Evolutionary conservation across 2,113 vertebrate species (phyloP).

Genomic region (Ariopsis seemanni): DNA sequence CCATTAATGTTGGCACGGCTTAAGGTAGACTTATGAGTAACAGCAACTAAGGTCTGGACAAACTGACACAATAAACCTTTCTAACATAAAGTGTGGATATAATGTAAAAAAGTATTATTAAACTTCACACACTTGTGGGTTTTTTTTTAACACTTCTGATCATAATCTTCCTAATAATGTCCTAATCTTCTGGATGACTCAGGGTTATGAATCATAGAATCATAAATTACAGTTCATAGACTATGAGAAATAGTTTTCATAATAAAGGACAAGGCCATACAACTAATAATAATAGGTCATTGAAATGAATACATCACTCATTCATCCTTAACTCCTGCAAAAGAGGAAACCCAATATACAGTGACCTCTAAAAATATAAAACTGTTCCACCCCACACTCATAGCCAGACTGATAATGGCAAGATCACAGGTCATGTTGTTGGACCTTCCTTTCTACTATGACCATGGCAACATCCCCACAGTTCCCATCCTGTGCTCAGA

Average conservation of each 20-base stretch:
- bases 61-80: background rate
- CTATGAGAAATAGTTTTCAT: background rate
- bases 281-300: constrained; percentile 11
- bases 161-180: no score
- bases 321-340: background rate
- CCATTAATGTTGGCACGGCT: background rate
- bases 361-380: constrained; percentile 35
- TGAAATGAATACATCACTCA: background rate
- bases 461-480: constrained; percentile 8
- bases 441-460: constrained; percentile 33
- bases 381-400: constrained; percentile 5
- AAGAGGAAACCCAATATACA: background rate
- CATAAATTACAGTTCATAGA: background rate
- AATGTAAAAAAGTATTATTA: background rate
- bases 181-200: background rate
- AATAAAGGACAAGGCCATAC: background rate
- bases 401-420: constrained; percentile 29
- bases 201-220: background rate
- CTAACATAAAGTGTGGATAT: background rate
- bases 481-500: constrained; percentile 39
- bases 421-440: constrained; percentile 24
- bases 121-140: background rate
- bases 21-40: background rate
- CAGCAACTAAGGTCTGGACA: background rate
- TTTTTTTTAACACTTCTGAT: no score